Percentiles rank a stretch among this genome's conserved stretches.
Conservation (phyloP, 2,797 vertebrate genomes). For the Micromesistius poutassou region DNA sequence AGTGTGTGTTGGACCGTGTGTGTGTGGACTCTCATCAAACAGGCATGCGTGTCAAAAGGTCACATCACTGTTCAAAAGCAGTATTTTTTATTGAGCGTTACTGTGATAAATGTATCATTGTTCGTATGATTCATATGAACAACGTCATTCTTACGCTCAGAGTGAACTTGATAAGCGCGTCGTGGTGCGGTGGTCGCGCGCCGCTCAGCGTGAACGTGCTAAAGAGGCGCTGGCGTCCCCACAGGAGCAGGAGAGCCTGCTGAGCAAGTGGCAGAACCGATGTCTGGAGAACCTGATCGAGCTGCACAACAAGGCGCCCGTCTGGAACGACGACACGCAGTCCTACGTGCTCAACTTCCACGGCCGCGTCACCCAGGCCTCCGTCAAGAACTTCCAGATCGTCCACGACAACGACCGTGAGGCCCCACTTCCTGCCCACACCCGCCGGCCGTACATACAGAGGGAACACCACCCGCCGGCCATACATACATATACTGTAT, state of each 20-base stretch:
- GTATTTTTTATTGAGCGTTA: not conserved
- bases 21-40: too few relatives aligned
- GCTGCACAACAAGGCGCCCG: conserved; percentile 93
- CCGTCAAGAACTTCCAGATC: conserved; percentile 98
- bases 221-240: not conserved
- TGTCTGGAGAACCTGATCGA: conserved; percentile 91
- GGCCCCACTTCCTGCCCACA: conserved; percentile 10
- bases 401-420: conserved; percentile 95
- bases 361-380: conserved; percentile 94
- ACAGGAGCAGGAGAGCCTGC: conserved; percentile 89
- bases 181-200: too few relatives aligned
- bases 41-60: too few relatives aligned
- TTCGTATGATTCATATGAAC: not conserved
- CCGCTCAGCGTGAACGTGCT: too few relatives aligned
- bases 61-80: too few relatives aligned
- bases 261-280: conserved; percentile 88
- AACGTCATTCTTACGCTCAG: not conserved
- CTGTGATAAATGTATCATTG: not conserved
- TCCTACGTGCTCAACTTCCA: conserved; percentile 97
- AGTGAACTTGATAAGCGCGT: too few relatives aligned
- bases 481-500: too few relatives aligned
- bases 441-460: too few relatives aligned
- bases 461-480: too few relatives aligned
- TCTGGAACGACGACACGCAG: conserved; percentile 97
- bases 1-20: not conserved